These are phyloP conservation scores for Gonioctena quinquepunctata DNA, from an alignment of 1,140 invertebrate species.

Conservation along the genomic window DNA sequence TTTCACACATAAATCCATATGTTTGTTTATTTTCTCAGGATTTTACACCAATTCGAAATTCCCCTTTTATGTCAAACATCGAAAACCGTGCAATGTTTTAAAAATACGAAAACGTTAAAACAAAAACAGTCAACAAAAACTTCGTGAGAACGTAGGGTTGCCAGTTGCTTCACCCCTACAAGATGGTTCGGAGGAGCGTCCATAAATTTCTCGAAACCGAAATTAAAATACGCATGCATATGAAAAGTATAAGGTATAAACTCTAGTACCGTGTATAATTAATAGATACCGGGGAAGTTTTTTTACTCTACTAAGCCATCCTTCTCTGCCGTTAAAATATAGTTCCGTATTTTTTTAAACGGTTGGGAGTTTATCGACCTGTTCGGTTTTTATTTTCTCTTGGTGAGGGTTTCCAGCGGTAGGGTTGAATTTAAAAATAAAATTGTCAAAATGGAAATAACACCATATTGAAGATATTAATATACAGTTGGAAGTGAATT, in stretches of 20 bases:
- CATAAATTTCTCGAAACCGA: slow-evolving; percentile 16
- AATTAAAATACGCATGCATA: slow-evolving; percentile 16
- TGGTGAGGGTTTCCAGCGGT: background rate
- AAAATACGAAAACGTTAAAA: slow-evolving; percentile 10
- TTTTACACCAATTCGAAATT: slow-evolving; percentile 21
- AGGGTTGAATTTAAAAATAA: slow-evolving; percentile 14
- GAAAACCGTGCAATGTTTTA: slow-evolving; percentile 17
- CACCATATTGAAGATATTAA: slow-evolving; percentile 16
- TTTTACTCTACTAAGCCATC: slow-evolving; percentile 7
- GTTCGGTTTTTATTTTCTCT: slow-evolving; percentile 7
- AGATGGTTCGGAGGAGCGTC: background rate
- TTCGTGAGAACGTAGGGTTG: slow-evolving; percentile 19
- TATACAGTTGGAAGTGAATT: background rate
- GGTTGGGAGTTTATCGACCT: slow-evolving; percentile 19
- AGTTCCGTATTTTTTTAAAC: slow-evolving; percentile 24
- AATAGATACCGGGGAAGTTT: slow-evolving; percentile 10
- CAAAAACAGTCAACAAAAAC: slow-evolving; percentile 14
- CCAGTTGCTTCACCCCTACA: background rate
- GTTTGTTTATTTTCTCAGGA: slow-evolving; percentile 2
- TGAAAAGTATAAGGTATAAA: slow-evolving; percentile 22
- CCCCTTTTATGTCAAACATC: slow-evolving; percentile 19
- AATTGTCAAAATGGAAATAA: slow-evolving; percentile 12
- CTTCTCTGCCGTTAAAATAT: slow-evolving; percentile 9
- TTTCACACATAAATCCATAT: slow-evolving; percentile 19
- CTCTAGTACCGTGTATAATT: slow-evolving; percentile 10